phyloP scores from a whole-genome alignment of 2,888 invertebrate species.

The Ptilodon capucinus region DNA sequence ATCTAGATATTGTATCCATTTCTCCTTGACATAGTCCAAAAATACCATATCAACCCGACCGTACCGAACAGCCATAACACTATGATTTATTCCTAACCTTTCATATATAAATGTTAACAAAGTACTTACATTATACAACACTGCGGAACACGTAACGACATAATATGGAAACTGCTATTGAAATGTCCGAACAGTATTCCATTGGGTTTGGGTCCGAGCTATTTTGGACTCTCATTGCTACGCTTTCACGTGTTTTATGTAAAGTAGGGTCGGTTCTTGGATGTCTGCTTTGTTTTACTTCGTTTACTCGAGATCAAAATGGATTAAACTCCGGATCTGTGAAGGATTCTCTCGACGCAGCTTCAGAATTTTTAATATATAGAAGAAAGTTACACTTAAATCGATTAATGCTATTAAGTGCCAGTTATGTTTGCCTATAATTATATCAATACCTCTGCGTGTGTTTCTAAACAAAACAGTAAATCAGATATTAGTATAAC shows the following conservation, averaged over 20 bases:
- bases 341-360: neutral
- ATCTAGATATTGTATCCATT: neutral
- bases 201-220: slow-evolving; percentile 21
- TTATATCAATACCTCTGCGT: slow-evolving; percentile 4
- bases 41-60: neutral
- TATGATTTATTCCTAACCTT: slow-evolving; percentile 6
- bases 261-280: slow-evolving; percentile 32
- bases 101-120: slow-evolving; percentile 11
- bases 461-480: slow-evolving; percentile 35
- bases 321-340: slow-evolving; percentile 4
- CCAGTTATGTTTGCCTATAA: neutral
- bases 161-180: slow-evolving; percentile 22
- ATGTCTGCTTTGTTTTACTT: slow-evolving; percentile 29
- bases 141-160: slow-evolving; percentile 14
- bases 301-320: slow-evolving; percentile 16
- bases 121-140: slow-evolving; percentile 7
- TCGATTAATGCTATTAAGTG: neutral
- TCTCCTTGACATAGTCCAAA: neutral
- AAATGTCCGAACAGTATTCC: slow-evolving; percentile 28
- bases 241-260: slow-evolving; percentile 38
- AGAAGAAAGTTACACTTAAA: neutral
- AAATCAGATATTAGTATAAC: slow-evolving; percentile 47
- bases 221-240: slow-evolving; percentile 22
- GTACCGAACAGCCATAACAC: neutral
- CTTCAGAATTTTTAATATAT: neutral